A percentile compares a stretch with the other conserved stretches of the same genome.
Evolutionary conservation across 2,888 invertebrate species (phyloP).

Genomic region (Agrotis ipsilon): DNA sequence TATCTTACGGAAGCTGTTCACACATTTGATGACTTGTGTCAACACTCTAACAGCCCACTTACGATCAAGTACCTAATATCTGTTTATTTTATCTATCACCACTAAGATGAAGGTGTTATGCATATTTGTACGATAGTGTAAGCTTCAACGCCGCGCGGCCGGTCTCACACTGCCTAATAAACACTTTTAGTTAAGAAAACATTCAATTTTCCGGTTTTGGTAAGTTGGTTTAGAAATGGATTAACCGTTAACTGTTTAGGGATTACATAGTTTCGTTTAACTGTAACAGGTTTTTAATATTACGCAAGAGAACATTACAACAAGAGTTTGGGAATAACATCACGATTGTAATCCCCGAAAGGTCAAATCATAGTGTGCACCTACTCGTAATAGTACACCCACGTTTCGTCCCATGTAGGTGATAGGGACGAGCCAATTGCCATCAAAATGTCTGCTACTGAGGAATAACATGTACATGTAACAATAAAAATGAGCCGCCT

Average conservation of each 20-base stretch:
- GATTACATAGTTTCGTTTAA: slow-evolving; percentile 3
- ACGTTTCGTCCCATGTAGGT: no score
- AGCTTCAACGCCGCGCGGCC: slow-evolving; percentile 35
- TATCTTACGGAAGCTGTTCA: slow-evolving; percentile 3
- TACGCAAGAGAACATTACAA: neutral
- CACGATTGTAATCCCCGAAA: no score
- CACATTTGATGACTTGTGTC: slow-evolving; percentile 23
- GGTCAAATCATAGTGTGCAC: no score
- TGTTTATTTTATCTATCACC: slow-evolving; percentile 26
- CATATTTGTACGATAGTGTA: slow-evolving; percentile 52
- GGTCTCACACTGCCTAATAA: slow-evolving; percentile 53
- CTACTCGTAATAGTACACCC: no score
- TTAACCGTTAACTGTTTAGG: slow-evolving; percentile 24
- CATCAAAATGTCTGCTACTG: no score
- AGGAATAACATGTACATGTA: no score
- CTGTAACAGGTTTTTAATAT: neutral
- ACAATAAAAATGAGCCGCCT: neutral
- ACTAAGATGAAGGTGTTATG: slow-evolving; percentile 35
- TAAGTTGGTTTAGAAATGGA: slow-evolving; percentile 18
- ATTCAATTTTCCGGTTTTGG: slow-evolving; percentile 39
- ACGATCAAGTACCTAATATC: slow-evolving; percentile 28
- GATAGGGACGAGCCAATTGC: no score
- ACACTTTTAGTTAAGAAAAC: slow-evolving; percentile 50
- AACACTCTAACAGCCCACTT: slow-evolving; percentile 38
- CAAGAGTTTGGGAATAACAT: neutral